These are phyloP conservation scores for Drosophila longiperda DNA, from an alignment of 2,888 invertebrate genomes.

Conservation along the genomic window DNA sequence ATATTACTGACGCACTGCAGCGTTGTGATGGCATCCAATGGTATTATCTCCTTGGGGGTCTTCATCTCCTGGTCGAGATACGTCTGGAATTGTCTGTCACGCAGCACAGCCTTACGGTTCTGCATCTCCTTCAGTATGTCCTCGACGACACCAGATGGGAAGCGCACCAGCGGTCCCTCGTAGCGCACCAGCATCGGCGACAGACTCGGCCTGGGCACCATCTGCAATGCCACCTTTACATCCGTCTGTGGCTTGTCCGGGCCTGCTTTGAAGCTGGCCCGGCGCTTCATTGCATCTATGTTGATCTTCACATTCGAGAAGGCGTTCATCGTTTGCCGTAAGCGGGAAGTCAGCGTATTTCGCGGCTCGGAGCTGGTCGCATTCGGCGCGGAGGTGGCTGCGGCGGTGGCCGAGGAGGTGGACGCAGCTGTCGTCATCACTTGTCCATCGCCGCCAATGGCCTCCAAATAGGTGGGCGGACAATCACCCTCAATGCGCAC, in stretches of 20 bases:
- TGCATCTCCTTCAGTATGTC: conserved; percentile 91
- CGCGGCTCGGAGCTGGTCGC: conserved; percentile 15
- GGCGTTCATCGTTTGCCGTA: conserved; percentile 79
- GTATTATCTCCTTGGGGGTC: conserved; percentile 89
- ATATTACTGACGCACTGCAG: conserved; percentile 85
- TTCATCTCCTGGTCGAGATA: conserved; percentile 90
- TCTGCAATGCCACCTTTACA: conserved; percentile 81
- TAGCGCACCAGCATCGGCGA: conserved; percentile 83
- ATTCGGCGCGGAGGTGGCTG: background rate
- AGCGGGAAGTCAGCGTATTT: conserved; percentile 69
- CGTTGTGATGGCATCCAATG: conserved; percentile 87
- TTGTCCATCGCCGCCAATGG: conserved; percentile 70
- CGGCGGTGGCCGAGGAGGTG: background rate
- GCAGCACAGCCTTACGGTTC: conserved; percentile 89
- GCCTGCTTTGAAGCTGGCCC: conserved; percentile 80
- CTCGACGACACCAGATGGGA: conserved; percentile 87
- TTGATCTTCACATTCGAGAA: conserved; percentile 58
- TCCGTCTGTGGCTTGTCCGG: conserved; percentile 66
- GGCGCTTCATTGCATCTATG: conserved; percentile 62
- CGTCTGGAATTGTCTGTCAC: conserved; percentile 90
- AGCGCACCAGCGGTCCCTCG: conserved; percentile 84
- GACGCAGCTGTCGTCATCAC: conserved; percentile 13
- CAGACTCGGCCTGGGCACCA: conserved; percentile 84
- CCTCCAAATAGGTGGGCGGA: conserved; percentile 84
- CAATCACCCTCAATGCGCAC: conserved; percentile 79